Evolutionary conservation across 2,113 vertebrate species (phyloP), one percentile per base, ranked within the genome.

Genomic region (Emydura subglobosa): DNA sequence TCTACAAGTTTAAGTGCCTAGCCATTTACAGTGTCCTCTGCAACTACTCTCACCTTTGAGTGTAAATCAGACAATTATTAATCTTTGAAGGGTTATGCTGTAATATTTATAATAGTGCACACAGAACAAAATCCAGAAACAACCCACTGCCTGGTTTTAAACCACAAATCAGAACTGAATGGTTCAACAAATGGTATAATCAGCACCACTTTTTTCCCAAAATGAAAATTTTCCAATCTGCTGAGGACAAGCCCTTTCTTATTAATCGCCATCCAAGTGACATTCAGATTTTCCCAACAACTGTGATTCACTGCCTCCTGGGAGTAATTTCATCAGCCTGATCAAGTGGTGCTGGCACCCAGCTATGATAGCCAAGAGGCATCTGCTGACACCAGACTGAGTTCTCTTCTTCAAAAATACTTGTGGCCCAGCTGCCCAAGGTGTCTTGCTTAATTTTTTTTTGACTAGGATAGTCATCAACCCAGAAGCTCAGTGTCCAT

Each of bases 361-460:
- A 92, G 83, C 44, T 65, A 79, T 1, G n/a, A 7, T 3, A 3
- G 17, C 22, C 79, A 83, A 80, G 78, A 85, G 81, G 5, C 65
- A 72, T 39, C n/a, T 72, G n/a, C 17, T 72, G 2, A 19, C 34
- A 55, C 34, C 3, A 80, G 12, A 85, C 51, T 53, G 24, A 91
- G 14, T 16, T 79, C 47, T 39, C 7, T 88, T 55, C 82, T 87
- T 51, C 42, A 92, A 92, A 90, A 14, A n/a, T 89, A 87, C 14
- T 72, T 55, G 53, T 89, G 65, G 53, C 19, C 34, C 10, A 44
- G 5, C 1, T 49, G 11, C n/a, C 11, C 82, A 50, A 55, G 17
- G 24, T 54, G 51, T 53, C 11, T 19, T 49, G 49, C 2, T 5
- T 12, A 0, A 0, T 22, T 44, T 65, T 76, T 10, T 5, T 34